Base-by-base conservation (phyloP, 2,113 vertebrate species). In the Mola mola region DNA sequence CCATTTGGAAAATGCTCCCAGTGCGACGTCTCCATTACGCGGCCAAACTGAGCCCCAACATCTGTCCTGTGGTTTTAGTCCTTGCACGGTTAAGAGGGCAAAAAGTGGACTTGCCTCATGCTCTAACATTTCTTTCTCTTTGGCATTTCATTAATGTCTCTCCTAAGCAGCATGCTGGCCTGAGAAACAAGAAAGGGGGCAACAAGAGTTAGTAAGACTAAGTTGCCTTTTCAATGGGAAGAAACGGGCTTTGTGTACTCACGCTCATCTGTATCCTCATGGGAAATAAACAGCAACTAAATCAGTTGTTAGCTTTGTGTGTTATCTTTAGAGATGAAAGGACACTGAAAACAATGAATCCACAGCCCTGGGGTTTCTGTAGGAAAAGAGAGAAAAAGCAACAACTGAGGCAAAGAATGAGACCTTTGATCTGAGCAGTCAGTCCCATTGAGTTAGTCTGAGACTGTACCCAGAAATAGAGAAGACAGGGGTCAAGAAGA, bases 241-340 rank as follows among this genome's bases (percentile, higher is more conserved):
- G 56, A 78, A 71, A 49, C 46, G 26, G 20, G 19, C 52, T 5
- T 60, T 84, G 77, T 80, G 75, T 72, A 69, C 66, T 66, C 19
- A n/a, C 50, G 29, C 70, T 81, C 53, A 52, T 81, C 74, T 79
- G 74, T 66, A 46, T 62, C 69, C 78, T 74, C 77, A 36, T 67
- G 77, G 65, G 81, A 84, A 87, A 81, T 83, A 76, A 79, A 83
- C 76, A 78, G 78, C 64, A 52, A 66, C 79, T 75, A 78, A 71
- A 82, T 83, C 71, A 73, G 77, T 83, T 80, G 76, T 72, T 81
- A 40, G 81, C 60, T 79, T 83, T 83, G 75, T 76, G 69, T 81
- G 86, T 88, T 88, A 72, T 88, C 82, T 89, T 84, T 85, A 75
- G 79, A 90, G 87, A 90, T 84, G 78, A 88, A 89, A 89, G 74